Conservation (phyloP, 2,113 vertebrate species). For the Cyprinus carpio region DNA sequence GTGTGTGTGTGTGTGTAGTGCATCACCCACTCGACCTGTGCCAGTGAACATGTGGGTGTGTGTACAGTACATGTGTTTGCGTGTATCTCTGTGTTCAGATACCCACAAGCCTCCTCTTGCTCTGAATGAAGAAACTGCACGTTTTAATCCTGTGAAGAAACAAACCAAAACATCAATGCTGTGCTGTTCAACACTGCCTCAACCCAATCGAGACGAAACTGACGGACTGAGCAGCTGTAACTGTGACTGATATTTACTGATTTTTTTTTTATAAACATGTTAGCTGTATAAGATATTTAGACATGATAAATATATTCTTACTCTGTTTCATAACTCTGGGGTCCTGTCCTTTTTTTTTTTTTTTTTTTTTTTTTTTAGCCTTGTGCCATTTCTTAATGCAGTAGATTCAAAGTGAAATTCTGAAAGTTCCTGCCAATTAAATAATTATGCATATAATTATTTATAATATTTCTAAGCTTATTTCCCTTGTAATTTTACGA, state of each 20-base stretch:
- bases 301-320: constrained; percentile 51
- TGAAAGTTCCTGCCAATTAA: background rate
- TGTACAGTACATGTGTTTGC: constrained; percentile 37
- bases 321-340: constrained; percentile 24
- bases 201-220: background rate
- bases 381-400: background rate
- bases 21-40: constrained; percentile 4
- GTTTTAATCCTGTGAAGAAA: constrained; percentile 27
- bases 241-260: constrained; percentile 42
- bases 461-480: too few relatives aligned
- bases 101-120: background rate
- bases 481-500: background rate
- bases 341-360: background rate
- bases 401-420: background rate
- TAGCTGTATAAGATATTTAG: constrained; percentile 25
- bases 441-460: too few relatives aligned
- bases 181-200: constrained; percentile 42
- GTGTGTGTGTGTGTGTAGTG: background rate
- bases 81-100: constrained; percentile 8
- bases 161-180: constrained; percentile 20
- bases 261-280: constrained; percentile 16
- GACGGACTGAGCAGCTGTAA: constrained; percentile 25
- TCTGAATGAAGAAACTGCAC: background rate
- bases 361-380: background rate
- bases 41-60: constrained; percentile 15